A percentile compares a stretch with the other conserved stretches of the same genome.
These are phyloP conservation scores for Poeciliopsis gracilis DNA, from an alignment of 2,797 vertebrate species.

Conservation along the genomic window DNA sequence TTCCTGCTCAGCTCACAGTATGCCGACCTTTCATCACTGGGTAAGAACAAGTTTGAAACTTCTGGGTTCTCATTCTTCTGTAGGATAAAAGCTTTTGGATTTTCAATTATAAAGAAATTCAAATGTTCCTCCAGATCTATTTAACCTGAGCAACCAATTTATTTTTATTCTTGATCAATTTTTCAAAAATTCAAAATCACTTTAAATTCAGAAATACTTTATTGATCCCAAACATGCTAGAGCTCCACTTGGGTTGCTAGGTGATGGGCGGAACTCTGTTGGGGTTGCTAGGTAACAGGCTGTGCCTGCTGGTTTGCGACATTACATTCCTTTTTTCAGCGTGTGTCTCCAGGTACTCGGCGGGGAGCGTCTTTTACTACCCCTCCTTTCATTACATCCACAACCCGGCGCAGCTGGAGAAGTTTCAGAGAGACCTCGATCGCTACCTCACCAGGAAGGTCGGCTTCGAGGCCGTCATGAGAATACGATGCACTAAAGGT, in stretches of 20 bases:
- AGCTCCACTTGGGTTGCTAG: too few relatives aligned
- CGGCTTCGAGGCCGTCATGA: constrained; percentile 98
- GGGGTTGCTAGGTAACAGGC: too few relatives aligned
- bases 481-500: constrained; percentile 99
- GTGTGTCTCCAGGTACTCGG: constrained; percentile 94
- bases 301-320: too few relatives aligned
- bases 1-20: constrained; percentile 98
- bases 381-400: constrained; percentile 92
- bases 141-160: background rate
- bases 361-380: constrained; percentile 95
- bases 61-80: background rate
- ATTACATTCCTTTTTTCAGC: constrained; percentile 73
- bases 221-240: too few relatives aligned
- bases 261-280: too few relatives aligned
- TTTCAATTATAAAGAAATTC: background rate
- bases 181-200: too few relatives aligned
- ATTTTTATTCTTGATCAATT: background rate
- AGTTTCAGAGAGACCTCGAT: constrained; percentile 92
- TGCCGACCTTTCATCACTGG: constrained; percentile 92
- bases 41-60: constrained; percentile 69
- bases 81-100: background rate
- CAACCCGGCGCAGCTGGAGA: constrained; percentile 88
- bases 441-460: constrained; percentile 96
- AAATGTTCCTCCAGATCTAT: background rate
- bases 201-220: too few relatives aligned